These are phyloP conservation scores for Taurulus bubalis DNA, from an alignment of 2,113 vertebrate species.

Conservation along the genomic window DNA sequence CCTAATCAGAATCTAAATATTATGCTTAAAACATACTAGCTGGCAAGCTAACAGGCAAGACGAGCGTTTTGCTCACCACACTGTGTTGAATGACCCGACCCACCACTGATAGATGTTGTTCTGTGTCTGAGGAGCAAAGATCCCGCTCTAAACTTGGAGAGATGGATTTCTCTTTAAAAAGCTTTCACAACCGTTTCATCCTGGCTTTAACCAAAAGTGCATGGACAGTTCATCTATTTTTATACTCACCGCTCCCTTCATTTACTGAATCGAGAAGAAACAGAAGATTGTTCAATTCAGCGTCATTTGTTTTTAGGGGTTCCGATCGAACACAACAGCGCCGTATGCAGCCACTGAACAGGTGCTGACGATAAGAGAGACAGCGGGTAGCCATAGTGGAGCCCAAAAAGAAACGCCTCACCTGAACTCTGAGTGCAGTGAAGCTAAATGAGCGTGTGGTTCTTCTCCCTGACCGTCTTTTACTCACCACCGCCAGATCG, in stretches of 20 bases:
- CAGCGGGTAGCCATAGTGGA: neutral
- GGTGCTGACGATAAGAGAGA: neutral
- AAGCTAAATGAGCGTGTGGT: neutral
- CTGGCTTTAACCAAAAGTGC: neutral
- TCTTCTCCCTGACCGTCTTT: constrained; percentile 7
- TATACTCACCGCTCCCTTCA: neutral
- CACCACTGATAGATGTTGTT: neutral
- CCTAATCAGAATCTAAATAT: neutral
- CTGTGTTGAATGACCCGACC: too few species aligned
- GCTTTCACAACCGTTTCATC: too few species aligned
- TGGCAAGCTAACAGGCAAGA: too few species aligned
- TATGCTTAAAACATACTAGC: too few species aligned
- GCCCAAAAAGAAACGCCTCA: neutral
- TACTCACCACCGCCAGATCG: too few species aligned
- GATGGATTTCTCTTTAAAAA: neutral
- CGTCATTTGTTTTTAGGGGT: neutral
- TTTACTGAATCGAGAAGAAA: neutral
- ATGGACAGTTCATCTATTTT: neutral
- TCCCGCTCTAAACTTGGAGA: too few species aligned
- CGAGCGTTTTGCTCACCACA: too few species aligned
- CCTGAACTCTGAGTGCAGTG: neutral
- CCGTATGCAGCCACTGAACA: neutral
- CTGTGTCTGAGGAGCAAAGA: neutral
- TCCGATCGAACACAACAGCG: neutral
- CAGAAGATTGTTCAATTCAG: neutral